These are phyloP conservation scores for Motacilla alba DNA, from an alignment of 2,113 vertebrate genomes.

Conservation along the genomic window DNA sequence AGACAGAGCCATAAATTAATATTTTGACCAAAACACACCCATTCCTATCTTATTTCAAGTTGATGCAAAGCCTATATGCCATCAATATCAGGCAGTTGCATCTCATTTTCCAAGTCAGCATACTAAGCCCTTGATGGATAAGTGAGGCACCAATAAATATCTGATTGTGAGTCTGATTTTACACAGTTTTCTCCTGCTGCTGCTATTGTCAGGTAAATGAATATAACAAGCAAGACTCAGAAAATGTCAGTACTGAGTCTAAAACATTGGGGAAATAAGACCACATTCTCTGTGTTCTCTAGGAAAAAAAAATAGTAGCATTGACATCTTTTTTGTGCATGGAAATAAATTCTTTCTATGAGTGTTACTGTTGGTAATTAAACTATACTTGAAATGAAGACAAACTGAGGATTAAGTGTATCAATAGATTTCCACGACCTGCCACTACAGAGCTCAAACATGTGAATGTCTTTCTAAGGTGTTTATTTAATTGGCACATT, in stretches of 20 bases:
- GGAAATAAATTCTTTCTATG: neutral
- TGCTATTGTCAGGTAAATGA: neutral
- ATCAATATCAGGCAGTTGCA: slow-evolving; percentile 36
- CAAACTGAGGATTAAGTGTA: neutral
- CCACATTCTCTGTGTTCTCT: neutral
- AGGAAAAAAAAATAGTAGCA: neutral
- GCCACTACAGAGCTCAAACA: neutral
- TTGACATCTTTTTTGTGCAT: neutral
- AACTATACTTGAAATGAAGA: neutral
- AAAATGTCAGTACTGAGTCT: neutral
- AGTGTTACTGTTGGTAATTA: neutral
- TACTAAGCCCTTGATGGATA: slow-evolving; percentile 34
- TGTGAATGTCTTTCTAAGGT: neutral
- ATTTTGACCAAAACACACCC: neutral
- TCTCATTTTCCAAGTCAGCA: slow-evolving; percentile 44
- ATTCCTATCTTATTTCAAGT: neutral
- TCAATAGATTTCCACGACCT: neutral
- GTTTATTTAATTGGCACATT: neutral
- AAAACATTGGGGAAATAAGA: neutral
- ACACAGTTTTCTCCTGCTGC: neutral
- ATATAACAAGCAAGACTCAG: neutral
- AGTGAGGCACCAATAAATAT: slow-evolving; percentile 47
- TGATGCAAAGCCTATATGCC: slow-evolving; percentile 20
- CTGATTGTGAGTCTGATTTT: slow-evolving; percentile 7
- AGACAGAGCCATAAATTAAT: neutral